Evolutionary conservation across 2,113 vertebrate genomes (phyloP).

Genomic region (Bostrychus sinensis): DNA sequence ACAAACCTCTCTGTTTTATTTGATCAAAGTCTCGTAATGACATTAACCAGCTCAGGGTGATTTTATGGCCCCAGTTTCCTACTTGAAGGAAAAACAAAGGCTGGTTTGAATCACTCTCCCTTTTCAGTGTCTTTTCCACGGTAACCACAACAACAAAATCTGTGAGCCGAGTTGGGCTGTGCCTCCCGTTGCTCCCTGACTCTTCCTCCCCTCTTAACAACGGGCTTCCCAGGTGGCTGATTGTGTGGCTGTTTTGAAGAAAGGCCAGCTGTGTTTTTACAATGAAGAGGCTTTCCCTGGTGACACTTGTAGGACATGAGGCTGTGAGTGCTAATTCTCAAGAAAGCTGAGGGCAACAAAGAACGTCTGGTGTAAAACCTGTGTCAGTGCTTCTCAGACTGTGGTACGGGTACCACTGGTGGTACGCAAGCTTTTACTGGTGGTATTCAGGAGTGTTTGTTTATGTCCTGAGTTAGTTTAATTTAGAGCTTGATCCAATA

Average conservation of each 20-base stretch:
- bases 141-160: background rate
- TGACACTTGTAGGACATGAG: slow-evolving; percentile 9
- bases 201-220: slow-evolving; percentile 20
- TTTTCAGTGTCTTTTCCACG: background rate
- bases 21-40: background rate
- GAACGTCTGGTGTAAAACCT: background rate
- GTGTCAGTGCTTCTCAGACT: too few species aligned
- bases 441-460: too few species aligned
- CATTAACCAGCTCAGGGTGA: background rate
- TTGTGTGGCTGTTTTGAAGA: slow-evolving; percentile 21
- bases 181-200: slow-evolving; percentile 12
- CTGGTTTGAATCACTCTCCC: slow-evolving; percentile 1
- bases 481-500: too few species aligned
- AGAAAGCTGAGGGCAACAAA: slow-evolving; percentile 17
- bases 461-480: too few species aligned
- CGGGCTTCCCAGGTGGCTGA: slow-evolving; percentile 41
- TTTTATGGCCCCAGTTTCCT: background rate
- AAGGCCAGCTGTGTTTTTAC: slow-evolving; percentile 33
- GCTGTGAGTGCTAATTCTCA: slow-evolving; percentile 15
- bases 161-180: background rate
- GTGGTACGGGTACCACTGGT: too few species aligned
- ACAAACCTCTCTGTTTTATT: background rate
- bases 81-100: background rate
- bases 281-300: slow-evolving; percentile 26
- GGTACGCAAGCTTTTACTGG: too few species aligned